Base-by-base conservation (phyloP, 1,140 invertebrate species). In the Hetaerina americana region DNA sequence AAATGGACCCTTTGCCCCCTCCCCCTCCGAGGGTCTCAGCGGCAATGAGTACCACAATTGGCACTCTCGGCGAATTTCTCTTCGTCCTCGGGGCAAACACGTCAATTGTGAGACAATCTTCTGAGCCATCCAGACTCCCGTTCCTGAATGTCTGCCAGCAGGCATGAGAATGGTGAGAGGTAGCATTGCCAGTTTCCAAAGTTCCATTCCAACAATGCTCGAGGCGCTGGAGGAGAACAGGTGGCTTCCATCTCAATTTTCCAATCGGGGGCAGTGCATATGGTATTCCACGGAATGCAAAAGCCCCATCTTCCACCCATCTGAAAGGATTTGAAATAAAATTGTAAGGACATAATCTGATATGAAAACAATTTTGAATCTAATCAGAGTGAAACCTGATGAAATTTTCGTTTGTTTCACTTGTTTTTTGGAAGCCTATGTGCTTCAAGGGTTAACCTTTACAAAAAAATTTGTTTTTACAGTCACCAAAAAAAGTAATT, bases 261-360 rank as follows among this genome's bases (percentile, higher is more conserved):
- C 82, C 86, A 0, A 90, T 73, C 0, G 93, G 93, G 12, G 92
- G 89, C 18, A 88, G 76, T 1, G 93, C 93, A 79, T 93, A 96
- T 0, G 93, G 93, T 69, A 96, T 91, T 25, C 92, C 92, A 22
- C 88, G 87, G 80, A 95, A 95, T 1, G 90, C 89, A 75, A 89
- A 90, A 0, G 87, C 90, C 12, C 87, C 88, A 72, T 92, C 88
- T 77, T 93, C 88, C 25, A 89, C 80, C 10, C 89, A 78, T 22
- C 88, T 89, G 79, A 40, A 18, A 40, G 10, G 22, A 57, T 5
- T 18, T 18, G 40, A 10, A 10, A 57, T 57, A 57, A 57, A 1
- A 40, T 40, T 18, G 10, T 5, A 57, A 18, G 40, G 22, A 18
- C 22, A n/a, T n/a, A n/a, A n/a, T n/a, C n/a, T n/a, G n/a, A n/a